Evolutionary conservation across 2,888 invertebrate genomes (phyloP).

Genomic region (Drosophila bunnanda): DNA sequence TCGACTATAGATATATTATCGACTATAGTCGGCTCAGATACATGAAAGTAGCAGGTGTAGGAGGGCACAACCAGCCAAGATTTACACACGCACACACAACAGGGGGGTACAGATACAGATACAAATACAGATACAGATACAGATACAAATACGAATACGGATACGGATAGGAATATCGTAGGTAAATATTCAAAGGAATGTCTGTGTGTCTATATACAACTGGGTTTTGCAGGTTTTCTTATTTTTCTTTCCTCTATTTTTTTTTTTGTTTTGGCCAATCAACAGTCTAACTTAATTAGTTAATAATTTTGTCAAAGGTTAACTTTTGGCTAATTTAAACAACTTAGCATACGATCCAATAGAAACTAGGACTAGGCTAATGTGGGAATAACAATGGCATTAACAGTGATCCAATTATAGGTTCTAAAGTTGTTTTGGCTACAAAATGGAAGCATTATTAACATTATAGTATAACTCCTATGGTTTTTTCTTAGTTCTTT

Average conservation of each 20-base stretch:
- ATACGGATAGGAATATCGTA: constrained; percentile 19
- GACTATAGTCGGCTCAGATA: constrained; percentile 24
- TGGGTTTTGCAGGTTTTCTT: background rate
- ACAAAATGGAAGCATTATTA: constrained; percentile 73
- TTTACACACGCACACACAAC: constrained; percentile 7
- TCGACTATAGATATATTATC: no score
- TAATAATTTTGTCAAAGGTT: constrained; percentile 21
- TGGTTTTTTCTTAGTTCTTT: background rate
- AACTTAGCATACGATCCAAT: constrained; percentile 33
- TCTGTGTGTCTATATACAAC: constrained; percentile 21
- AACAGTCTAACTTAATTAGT: constrained; percentile 17
- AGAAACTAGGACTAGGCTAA: constrained; percentile 46
- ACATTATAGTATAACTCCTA: constrained; percentile 30
- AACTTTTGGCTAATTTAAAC: constrained; percentile 10
- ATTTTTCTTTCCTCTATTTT: background rate
- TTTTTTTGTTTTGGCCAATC: constrained; percentile 25
- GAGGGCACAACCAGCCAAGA: constrained; percentile 36
- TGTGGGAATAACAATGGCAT: constrained; percentile 58
- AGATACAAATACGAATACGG: background rate
- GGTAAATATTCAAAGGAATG: constrained; percentile 17
- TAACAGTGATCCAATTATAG: constrained; percentile 59
- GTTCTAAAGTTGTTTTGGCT: constrained; percentile 48
- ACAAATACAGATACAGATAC: background rate
- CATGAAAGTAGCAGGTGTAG: constrained; percentile 24
- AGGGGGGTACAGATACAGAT: background rate